These are phyloP conservation scores for Sminthopsis crassicaudata DNA, from an alignment of 2,113 vertebrate species.

Conservation along the genomic window DNA sequence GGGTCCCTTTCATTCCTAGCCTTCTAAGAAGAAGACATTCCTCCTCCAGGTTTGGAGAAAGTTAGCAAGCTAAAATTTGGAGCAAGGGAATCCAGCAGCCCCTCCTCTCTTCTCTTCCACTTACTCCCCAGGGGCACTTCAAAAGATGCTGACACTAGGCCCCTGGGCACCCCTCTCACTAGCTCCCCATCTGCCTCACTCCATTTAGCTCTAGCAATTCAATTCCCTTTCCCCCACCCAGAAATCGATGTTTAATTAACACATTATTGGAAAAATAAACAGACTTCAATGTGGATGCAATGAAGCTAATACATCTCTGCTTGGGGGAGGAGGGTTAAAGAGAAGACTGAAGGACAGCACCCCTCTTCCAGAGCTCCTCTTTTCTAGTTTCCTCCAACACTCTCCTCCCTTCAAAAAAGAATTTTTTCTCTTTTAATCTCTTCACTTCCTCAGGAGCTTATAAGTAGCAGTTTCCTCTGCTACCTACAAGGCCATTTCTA, in stretches of 20 bases:
- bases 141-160: conserved; percentile 77
- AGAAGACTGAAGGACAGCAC: conserved; percentile 44
- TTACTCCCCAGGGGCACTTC: conserved; percentile 56
- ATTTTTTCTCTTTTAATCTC: not conserved
- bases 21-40: not conserved
- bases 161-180: conserved; percentile 72
- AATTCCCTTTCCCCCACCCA: conserved; percentile 81
- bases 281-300: conserved; percentile 80
- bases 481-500: not conserved
- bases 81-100: conserved; percentile 8
- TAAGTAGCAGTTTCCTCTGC: not conserved
- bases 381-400: conserved; percentile 10
- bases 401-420: conserved; percentile 37
- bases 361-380: conserved; percentile 29
- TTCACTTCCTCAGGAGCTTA: not conserved
- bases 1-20: not conserved
- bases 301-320: conserved; percentile 75
- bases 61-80: conserved; percentile 13
- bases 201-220: conserved; percentile 84
- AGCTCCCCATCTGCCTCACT: conserved; percentile 78
- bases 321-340: conserved; percentile 57
- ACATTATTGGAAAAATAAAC: conserved; percentile 83
- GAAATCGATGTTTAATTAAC: conserved; percentile 89
- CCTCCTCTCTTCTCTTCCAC: conserved; percentile 36
- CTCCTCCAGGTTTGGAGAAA: not conserved